Evolutionary conservation across 2,797 vertebrate species (phyloP), one percentile per base, ranked within the genome.

Genomic region (Eleutherodactylus coqui): DNA sequence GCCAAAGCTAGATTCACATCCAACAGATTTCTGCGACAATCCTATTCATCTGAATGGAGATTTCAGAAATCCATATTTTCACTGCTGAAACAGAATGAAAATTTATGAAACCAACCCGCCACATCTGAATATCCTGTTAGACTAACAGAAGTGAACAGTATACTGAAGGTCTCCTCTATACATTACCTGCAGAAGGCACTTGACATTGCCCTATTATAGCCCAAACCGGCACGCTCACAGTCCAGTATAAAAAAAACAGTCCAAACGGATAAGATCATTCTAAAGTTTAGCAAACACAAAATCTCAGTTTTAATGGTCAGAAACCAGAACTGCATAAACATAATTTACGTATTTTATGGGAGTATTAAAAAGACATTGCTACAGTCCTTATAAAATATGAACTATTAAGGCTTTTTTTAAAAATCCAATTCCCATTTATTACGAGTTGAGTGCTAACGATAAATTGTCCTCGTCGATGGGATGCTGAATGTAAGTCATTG

Each of bases 371-470:
- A 79, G n/a, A 88, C 84, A 90, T 83, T 87, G 90, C 90, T 88
- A 89, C 85, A 83, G 85, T 90, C 89, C 89, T 91, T 90, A 90
- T 93, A 91, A 94, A 92, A 92, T 91, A 92, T 88, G 89, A 90
- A 80, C 89, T 89, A 89, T 92, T 92, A 89, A 89, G 21, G 34
- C 69, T 88, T 73, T 91, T 92, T 91, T 92, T 92, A n/a, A 27
- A 58, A 92, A 93, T 94, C 87, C 88, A 90, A 80, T 88, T 80
- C 41, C 0, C 53, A 5, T 92, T 90, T 92, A 91, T 90, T 92
- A 47, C 86, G 75, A 83, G 88, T 90, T 90, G 91, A 90, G 89
- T 89, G 49, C 82, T 88, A 89, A 81, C 90, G 84, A 82, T 93
- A 92, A 93, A 92, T 92, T 91, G 88, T 8, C 24, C 87, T 88